Base-by-base conservation (phyloP, 2,888 invertebrate genomes). In the Andrena minutula region DNA sequence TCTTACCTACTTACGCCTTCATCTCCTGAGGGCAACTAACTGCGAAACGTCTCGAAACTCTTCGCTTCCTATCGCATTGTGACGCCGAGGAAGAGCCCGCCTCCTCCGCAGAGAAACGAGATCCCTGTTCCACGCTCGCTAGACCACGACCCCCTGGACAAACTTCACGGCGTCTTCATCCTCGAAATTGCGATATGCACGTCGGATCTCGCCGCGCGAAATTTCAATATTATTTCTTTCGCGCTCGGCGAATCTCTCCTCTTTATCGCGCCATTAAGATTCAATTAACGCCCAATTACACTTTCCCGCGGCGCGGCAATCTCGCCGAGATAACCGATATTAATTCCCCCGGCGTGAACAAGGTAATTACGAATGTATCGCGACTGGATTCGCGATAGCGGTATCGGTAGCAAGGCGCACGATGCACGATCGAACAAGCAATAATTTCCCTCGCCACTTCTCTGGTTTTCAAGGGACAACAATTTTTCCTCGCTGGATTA, bases 1-100 rank as follows among this genome's bases (percentile, higher is more conserved):
- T 94, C 93, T 93, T 94, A 94, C 93, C 93, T 93, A 93, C 93
- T 94, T 93, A 94, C 90, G 91, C 89, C 91, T 93, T 94, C 93
- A 94, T 94, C 94, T 94, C 94, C 94, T 94, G 93, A 84, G 89
- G 88, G 87, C 88, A 88, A 89, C 90, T 89, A 90, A 91, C 91
- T 89, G 81, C 88, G 87, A 89, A 86, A 88, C 89, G 90, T 86
- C 88, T 89, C 89, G 87, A 87, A 88, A 87, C 88, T 90, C 89
- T 82, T 86, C 81, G 85, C 86, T 87, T 90, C 86, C 90, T 87
- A 86, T 90, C 85, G 89, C 82, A 89, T 89, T 86, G 89, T 89
- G 77, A 83, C 63, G 83, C 78, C 66, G 82, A 49, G 80, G 78
- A 78, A 65, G 75, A 65, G 75, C 35, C 56, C n/a, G 26, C 53